Evolutionary conservation across 2,113 vertebrate species (phyloP).

Genomic region (Dendrocopos noguchii): DNA sequence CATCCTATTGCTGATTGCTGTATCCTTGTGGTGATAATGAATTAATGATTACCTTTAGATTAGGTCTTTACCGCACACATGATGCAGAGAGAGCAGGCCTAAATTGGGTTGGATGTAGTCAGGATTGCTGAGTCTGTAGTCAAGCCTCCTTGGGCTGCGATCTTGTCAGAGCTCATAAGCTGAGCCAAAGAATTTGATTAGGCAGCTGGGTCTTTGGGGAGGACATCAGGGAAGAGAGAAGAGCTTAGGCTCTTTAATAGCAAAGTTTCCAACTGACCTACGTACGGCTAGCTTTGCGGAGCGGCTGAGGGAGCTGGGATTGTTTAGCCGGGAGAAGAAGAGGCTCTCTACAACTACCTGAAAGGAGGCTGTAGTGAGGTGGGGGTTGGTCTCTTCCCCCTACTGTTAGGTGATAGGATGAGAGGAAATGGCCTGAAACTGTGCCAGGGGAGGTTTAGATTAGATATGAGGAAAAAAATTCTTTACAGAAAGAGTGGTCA

Average conservation of each 20-base stretch:
- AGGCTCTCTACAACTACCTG: too few relatives aligned
- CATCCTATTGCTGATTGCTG: neutral
- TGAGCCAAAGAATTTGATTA: slow-evolving; percentile 49
- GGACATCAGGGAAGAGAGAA: neutral
- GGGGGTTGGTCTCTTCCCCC: too few relatives aligned
- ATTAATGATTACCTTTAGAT: slow-evolving; percentile 62
- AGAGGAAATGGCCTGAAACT: too few relatives aligned
- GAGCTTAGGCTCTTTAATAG: neutral
- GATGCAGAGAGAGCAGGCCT: neutral
- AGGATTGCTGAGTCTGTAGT: slow-evolving; percentile 66
- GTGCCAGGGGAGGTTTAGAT: too few relatives aligned
- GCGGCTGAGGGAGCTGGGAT: too few relatives aligned
- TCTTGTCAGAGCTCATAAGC: slow-evolving; percentile 66
- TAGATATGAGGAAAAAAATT: too few relatives aligned
- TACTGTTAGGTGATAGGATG: too few relatives aligned
- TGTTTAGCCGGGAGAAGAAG: too few relatives aligned
- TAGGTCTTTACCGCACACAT: neutral
- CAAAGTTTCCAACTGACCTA: neutral
- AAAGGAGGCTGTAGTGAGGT: too few relatives aligned
- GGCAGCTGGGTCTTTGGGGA: slow-evolving; percentile 7
- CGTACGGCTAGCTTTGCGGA: neutral
- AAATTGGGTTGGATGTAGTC: slow-evolving; percentile 54
- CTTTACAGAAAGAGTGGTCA: too few relatives aligned
- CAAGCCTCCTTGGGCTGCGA: slow-evolving; percentile 58
- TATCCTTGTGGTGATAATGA: slow-evolving; percentile 3